A percentile compares a stretch with the other conserved stretches of the same genome.
Conservation (phyloP, 2,113 vertebrate species). For the Desmodus rotundus region DNA sequence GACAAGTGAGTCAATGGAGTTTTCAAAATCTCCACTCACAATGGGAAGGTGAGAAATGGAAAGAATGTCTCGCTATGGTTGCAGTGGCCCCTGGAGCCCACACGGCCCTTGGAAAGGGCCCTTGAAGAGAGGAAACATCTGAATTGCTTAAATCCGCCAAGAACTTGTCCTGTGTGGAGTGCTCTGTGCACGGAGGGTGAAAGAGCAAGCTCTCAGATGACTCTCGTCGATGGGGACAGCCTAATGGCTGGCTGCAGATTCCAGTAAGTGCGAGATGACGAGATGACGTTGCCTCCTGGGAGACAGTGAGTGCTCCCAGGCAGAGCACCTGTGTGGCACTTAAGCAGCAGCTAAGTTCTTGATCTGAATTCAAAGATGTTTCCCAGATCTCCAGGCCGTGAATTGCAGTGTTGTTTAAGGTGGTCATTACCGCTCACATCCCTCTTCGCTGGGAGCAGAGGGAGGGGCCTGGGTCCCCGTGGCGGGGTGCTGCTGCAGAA, state of each 20-base stretch:
- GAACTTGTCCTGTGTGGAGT: background rate
- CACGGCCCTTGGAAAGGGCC: conserved; percentile 11
- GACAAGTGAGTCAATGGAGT: background rate
- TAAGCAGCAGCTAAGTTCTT: conserved; percentile 75
- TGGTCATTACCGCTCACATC: conserved; percentile 72
- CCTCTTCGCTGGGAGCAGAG: conserved; percentile 68
- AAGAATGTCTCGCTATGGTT: conserved; percentile 26
- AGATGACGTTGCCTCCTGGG: conserved; percentile 52
- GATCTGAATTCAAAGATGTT: conserved; percentile 75
- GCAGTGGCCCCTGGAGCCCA: conserved; percentile 12
- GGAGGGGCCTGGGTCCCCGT: conserved; percentile 73
- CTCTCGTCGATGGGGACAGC: conserved; percentile 15
- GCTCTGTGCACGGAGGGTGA: background rate
- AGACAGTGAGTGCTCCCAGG: conserved; percentile 51
- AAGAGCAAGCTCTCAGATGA: background rate
- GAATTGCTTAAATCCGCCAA: background rate
- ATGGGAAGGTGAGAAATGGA: conserved; percentile 24
- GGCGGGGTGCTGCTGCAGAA: conserved; percentile 62
- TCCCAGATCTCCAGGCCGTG: conserved; percentile 77
- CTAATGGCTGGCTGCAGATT: conserved; percentile 48
- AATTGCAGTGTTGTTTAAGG: conserved; percentile 79
- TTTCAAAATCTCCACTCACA: conserved; percentile 20
- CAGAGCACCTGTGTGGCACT: conserved; percentile 74
- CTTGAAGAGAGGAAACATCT: background rate
- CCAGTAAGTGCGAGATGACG: background rate